Evolutionary conservation across 2,888 invertebrate genomes (phyloP).

Genomic region (Litoditis marina): DNA sequence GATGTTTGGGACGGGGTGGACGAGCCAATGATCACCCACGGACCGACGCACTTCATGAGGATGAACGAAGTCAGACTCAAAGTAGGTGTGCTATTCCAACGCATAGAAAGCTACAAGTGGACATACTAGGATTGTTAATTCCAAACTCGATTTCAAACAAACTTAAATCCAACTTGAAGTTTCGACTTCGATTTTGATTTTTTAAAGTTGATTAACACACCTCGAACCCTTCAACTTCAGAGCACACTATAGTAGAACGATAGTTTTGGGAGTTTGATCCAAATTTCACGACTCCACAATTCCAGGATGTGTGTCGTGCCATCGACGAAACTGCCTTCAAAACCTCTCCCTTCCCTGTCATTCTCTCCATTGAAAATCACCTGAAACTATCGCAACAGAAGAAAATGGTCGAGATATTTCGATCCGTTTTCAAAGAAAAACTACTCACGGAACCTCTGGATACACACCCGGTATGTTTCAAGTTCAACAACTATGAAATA

Average conservation of each 20-base stretch:
- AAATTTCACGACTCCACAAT: too few species aligned
- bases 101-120: background rate
- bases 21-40: conserved; percentile 92
- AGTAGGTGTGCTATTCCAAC: conserved; percentile 15
- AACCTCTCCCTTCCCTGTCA: conserved; percentile 92
- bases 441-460: conserved; percentile 41
- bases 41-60: conserved; percentile 66
- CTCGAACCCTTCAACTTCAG: too few species aligned
- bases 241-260: too few species aligned
- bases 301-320: conserved; percentile 85
- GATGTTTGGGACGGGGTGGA: conserved; percentile 98
- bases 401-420: conserved; percentile 48
- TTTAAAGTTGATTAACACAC: too few species aligned
- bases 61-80: conserved; percentile 45
- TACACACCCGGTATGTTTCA: conserved; percentile 45
- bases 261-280: too few species aligned
- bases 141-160: too few species aligned
- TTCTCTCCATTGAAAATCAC: conserved; percentile 97
- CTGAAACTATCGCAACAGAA: conserved; percentile 69
- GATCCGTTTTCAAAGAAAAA: conserved; percentile 47
- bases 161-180: too few species aligned
- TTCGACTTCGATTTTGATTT: too few species aligned
- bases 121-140: background rate
- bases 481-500: background rate
- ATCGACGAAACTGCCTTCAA: conserved; percentile 96